Percentiles rank a stretch among this genome's conserved stretches.
These are phyloP conservation scores for Gadus macrocephalus DNA, from an alignment of 2,113 vertebrate species.

Conservation along the genomic window DNA sequence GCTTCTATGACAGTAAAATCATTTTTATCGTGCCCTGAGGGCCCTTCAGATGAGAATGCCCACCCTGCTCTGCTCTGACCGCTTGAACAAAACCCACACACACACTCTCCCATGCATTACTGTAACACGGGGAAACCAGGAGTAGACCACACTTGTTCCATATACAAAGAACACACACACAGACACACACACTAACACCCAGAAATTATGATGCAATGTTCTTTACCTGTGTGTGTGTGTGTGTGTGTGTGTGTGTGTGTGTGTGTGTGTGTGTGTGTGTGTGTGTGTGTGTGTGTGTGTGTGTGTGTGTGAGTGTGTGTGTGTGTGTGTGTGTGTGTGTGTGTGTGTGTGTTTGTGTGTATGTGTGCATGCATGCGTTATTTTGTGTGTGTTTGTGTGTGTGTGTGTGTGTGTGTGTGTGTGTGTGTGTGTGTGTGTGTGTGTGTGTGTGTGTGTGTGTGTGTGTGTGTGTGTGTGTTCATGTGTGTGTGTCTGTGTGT, in stretches of 20 bases:
- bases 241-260: no score
- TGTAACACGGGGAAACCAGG: no score
- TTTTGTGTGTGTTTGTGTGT: not conserved
- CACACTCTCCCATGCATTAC: not conserved
- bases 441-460: not conserved
- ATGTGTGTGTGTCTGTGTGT: no score
- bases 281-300: no score
- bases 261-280: not conserved
- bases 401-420: not conserved
- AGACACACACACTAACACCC: conserved; percentile 18
- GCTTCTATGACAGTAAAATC: conserved; percentile 28
- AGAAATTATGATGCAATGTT: conserved; percentile 25
- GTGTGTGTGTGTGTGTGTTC: no score
- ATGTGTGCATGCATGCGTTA: no score
- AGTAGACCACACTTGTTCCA: not conserved
- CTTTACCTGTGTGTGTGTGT: conserved; percentile 8
- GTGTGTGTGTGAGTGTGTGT: no score
- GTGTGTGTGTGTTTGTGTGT: no score
- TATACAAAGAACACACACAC: conserved; percentile 4
- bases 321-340: no score
- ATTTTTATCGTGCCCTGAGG: conserved; percentile 18
- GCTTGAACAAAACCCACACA: conserved; percentile 4
- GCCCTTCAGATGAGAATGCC: conserved; percentile 19
- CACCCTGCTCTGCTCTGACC: conserved; percentile 11
- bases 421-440: no score